A percentile compares a stretch with the other conserved stretches of the same genome.
Conservation (phyloP, 1,140 invertebrate genomes). For the Zaprionus capensis region DNA sequence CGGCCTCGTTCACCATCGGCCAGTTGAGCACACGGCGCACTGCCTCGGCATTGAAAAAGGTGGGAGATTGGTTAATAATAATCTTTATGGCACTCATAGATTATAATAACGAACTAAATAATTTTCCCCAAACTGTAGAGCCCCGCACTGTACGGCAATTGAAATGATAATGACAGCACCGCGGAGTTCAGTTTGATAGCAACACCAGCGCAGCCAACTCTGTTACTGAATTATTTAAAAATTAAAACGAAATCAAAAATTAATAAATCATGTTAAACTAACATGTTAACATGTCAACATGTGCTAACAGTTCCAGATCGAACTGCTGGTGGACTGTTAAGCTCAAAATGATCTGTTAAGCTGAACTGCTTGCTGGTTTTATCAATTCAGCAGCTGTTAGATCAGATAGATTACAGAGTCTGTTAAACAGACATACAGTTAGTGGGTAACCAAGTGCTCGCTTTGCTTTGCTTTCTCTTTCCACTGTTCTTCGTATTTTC, state of each 20-base stretch:
- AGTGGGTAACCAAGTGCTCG: too few species aligned
- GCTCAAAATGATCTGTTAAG: not conserved
- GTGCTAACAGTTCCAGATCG: not conserved
- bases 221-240: not conserved
- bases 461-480: too few species aligned
- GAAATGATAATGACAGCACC: not conserved
- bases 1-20: conserved; percentile 67
- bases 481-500: too few species aligned
- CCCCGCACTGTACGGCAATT: not conserved
- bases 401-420: not conserved
- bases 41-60: conserved; percentile 46
- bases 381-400: not conserved
- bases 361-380: not conserved
- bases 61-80: conserved; percentile 29
- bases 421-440: too few species aligned
- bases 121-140: too few species aligned
- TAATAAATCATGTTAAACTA: too few species aligned
- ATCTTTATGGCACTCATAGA: not conserved
- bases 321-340: not conserved
- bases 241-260: not conserved
- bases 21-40: conserved; percentile 62
- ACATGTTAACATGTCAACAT: not conserved
- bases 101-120: not conserved
- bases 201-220: not conserved
- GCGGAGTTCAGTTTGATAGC: not conserved